Evolutionary conservation across 2,113 vertebrate species (phyloP).

Genomic region (Alces alces): DNA sequence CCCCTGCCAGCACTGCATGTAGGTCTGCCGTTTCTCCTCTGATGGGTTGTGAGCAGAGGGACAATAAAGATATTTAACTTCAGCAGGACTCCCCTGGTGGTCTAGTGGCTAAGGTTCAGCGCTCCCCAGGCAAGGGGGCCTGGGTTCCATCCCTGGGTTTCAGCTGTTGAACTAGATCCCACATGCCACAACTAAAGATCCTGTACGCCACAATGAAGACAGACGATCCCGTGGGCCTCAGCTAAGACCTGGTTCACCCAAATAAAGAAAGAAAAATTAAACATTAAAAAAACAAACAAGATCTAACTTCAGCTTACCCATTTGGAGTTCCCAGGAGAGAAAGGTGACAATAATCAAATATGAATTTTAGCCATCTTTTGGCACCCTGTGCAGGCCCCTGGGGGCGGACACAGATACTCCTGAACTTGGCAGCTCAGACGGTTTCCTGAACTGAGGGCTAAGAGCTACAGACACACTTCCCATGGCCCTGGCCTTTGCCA

Average conservation of each 20-base stretch:
- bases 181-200: not conserved
- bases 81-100: not conserved
- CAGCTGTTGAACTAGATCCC: not conserved
- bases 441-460: not conserved
- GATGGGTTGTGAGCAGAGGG: not conserved
- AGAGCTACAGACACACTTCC: not conserved
- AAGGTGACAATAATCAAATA: not conserved
- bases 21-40: not conserved
- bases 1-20: not conserved
- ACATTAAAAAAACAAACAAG: not conserved
- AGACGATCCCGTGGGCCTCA: not conserved
- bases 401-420: not conserved
- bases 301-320: not conserved
- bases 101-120: not conserved
- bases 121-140: not conserved
- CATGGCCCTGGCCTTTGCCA: not conserved
- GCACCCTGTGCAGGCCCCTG: not conserved
- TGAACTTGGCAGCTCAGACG: not conserved
- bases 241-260: not conserved
- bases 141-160: not conserved
- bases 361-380: not conserved
- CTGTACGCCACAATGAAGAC: not conserved
- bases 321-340: not conserved
- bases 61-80: not conserved
- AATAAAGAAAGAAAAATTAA: not conserved